Evolutionary conservation across 2,888 invertebrate species (phyloP).

Genomic region (Aphidius colemani): DNA sequence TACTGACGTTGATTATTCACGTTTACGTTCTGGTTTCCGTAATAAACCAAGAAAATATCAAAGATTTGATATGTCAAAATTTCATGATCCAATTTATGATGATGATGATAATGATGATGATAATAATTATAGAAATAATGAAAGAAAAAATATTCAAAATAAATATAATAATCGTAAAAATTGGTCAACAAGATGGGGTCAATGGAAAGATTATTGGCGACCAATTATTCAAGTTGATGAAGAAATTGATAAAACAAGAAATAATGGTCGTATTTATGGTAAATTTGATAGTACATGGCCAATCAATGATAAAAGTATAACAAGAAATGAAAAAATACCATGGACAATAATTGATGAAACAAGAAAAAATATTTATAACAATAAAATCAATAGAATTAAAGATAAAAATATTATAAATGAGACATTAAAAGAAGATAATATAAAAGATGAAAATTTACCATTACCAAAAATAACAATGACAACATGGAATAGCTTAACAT

Average conservation of each 20-base stretch:
- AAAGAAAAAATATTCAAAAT: no score
- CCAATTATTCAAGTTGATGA: slow-evolving; percentile 13
- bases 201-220: neutral
- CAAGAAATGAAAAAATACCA: neutral
- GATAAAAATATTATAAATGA: neutral
- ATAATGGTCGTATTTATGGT: neutral
- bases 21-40: slow-evolving; percentile 10
- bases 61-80: slow-evolving; percentile 27
- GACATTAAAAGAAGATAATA: slow-evolving; percentile 17
- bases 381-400: neutral
- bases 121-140: no score
- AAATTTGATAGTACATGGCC: slow-evolving; percentile 12
- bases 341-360: slow-evolving; percentile 1
- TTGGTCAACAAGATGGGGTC: neutral
- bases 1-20: slow-evolving; percentile 27
- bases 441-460: slow-evolving; percentile 35
- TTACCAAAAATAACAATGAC: slow-evolving; percentile 48
- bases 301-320: neutral
- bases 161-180: slow-evolving; percentile 1
- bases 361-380: neutral
- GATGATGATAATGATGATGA: neutral
- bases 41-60: slow-evolving; percentile 22
- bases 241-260: neutral
- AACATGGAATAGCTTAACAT: slow-evolving; percentile 50
- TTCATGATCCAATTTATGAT: slow-evolving; percentile 7